Evolutionary conservation across 2,888 invertebrate species (phyloP).

Genomic region (Tipula vernalis): DNA sequence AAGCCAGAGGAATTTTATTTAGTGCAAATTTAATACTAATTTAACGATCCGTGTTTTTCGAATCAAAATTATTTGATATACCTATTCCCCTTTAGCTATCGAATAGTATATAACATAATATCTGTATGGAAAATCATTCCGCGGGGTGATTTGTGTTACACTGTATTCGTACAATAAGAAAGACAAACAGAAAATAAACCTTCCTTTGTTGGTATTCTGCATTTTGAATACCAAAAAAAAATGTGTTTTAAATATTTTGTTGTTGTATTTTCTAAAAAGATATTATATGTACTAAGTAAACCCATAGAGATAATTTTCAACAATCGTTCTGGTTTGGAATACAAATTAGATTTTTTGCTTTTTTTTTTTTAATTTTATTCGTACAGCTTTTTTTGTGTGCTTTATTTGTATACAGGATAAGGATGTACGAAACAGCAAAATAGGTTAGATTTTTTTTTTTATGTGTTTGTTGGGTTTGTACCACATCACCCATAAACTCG

Average conservation of each 20-base stretch:
- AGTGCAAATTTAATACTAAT: not conserved
- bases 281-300: not conserved
- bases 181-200: not conserved
- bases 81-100: not conserved
- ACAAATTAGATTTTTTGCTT: not conserved
- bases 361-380: not conserved
- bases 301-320: not conserved
- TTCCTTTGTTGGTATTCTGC: not conserved
- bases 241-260: not conserved
- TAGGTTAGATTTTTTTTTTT: not conserved
- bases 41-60: not conserved
- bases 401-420: not conserved
- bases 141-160: not conserved
- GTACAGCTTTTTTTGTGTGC: not conserved
- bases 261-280: not conserved
- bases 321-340: not conserved
- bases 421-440: not conserved
- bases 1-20: not conserved
- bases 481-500: not conserved
- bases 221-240: not conserved
- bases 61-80: not conserved
- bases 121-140: not conserved
- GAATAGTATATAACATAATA: not conserved
- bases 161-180: not conserved
- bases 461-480: not conserved